These are phyloP conservation scores for Drosophila tanythrix DNA, from an alignment of 2,888 invertebrate genomes.

Conservation along the genomic window DNA sequence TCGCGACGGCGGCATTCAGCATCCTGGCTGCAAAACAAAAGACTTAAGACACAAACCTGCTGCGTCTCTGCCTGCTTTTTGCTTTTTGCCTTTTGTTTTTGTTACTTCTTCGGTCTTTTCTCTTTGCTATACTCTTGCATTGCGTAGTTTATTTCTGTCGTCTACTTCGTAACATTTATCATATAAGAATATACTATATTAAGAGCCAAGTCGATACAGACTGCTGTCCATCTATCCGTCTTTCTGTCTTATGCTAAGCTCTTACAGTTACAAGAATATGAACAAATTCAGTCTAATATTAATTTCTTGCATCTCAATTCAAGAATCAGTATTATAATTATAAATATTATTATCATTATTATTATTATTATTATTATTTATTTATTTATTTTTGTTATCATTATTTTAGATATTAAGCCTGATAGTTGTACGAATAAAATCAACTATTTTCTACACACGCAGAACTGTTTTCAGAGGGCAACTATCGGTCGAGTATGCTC, in stretches of 20 bases:
- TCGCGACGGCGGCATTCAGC: constrained; percentile 52
- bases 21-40: constrained; percentile 76
- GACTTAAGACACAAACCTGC: constrained; percentile 80
- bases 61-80: constrained; percentile 27
- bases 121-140: background rate
- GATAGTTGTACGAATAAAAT: background rate
- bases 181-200: background rate
- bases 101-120: constrained; percentile 10
- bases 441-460: background rate
- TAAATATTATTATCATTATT: background rate
- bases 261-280: too few relatives aligned
- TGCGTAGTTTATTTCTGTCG: background rate
- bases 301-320: too few relatives aligned
- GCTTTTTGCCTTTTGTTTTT: constrained; percentile 18
- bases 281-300: too few relatives aligned
- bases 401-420: background rate
- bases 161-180: background rate
- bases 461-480: constrained; percentile 8
- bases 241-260: too few relatives aligned
- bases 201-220: too few relatives aligned
- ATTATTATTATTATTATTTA: background rate
- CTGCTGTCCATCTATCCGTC: too few relatives aligned
- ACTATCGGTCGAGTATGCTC: background rate
- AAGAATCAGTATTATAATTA: too few relatives aligned
- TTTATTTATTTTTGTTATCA: background rate